These are phyloP conservation scores for Elymnias hypermnestra DNA, from an alignment of 1,140 invertebrate species.

Conservation along the genomic window DNA sequence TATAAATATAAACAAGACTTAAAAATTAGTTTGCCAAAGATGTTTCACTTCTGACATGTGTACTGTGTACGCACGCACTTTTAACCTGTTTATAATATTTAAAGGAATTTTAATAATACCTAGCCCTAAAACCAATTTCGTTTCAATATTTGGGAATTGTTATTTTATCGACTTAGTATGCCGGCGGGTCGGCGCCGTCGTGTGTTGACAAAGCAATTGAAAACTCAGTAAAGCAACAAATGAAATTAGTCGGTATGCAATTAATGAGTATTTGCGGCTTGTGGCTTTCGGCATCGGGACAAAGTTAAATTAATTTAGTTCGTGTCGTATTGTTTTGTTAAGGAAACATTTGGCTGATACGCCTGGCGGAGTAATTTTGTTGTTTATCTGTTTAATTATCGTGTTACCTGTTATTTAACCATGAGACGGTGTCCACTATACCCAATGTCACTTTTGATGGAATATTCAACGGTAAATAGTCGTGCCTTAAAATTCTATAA, in stretches of 20 bases:
- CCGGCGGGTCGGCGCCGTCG: background rate
- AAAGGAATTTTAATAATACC: no score
- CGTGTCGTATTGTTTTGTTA: slow-evolving; percentile 1
- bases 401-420: no score
- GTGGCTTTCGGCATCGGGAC: background rate
- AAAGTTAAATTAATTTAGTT: slow-evolving; percentile 22
- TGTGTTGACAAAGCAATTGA: background rate
- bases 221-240: slow-evolving; percentile 6
- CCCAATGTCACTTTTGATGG: no score
- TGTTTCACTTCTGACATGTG: no score
- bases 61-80: no score
- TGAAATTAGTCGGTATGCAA: slow-evolving; percentile 9
- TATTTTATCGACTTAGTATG: background rate
- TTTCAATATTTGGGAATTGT: background rate
- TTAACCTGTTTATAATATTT: no score
- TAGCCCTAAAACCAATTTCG: background rate
- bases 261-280: slow-evolving; percentile 17
- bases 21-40: no score
- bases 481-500: no score
- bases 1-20: no score
- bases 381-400: no score
- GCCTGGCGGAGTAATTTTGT: background rate
- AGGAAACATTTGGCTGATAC: background rate
- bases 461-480: no score
- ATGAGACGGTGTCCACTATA: no score